Conservation (phyloP, 1,140 invertebrate species). For the Phenacoccus solenopsis region DNA sequence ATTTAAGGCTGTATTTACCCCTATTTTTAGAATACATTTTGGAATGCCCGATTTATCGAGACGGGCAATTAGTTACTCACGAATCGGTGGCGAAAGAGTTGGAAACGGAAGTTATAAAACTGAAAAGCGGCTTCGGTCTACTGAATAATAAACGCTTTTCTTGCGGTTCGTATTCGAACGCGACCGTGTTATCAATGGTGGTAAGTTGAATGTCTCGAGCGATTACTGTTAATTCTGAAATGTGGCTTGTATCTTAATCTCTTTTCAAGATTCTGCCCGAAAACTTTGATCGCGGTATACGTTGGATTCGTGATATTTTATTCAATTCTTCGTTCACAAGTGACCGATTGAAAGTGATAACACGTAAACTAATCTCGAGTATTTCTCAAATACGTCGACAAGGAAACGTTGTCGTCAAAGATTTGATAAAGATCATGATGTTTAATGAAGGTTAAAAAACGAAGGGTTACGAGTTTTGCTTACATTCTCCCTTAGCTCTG, state of each 20-base stretch:
- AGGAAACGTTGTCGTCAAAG: constrained; percentile 43
- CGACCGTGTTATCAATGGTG: constrained; percentile 42
- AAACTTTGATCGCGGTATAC: constrained; percentile 60
- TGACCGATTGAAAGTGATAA: constrained; percentile 60
- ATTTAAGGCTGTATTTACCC: constrained; percentile 54
- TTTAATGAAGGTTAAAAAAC: constrained; percentile 46
- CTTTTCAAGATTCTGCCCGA: constrained; percentile 53
- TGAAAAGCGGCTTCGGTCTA: constrained; percentile 46
- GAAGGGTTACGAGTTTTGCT: too few species aligned
- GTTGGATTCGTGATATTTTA: constrained; percentile 63
- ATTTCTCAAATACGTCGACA: constrained; percentile 54
- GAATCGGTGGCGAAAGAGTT: constrained; percentile 61
- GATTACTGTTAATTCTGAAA: not conserved
- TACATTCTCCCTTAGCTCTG: not conserved
- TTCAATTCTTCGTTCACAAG: constrained; percentile 53
- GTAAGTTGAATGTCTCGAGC: constrained; percentile 28
- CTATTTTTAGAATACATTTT: constrained; percentile 55
- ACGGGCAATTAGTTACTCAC: constrained; percentile 45
- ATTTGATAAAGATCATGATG: constrained; percentile 47
- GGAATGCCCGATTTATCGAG: constrained; percentile 47
- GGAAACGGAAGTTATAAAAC: constrained; percentile 54
- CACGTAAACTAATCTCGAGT: constrained; percentile 62
- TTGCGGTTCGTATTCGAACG: constrained; percentile 49
- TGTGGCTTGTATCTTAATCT: not conserved
- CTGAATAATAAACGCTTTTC: constrained; percentile 38